Evolutionary conservation across 2,113 vertebrate species (phyloP).

Genomic region (Rattus rattus): DNA sequence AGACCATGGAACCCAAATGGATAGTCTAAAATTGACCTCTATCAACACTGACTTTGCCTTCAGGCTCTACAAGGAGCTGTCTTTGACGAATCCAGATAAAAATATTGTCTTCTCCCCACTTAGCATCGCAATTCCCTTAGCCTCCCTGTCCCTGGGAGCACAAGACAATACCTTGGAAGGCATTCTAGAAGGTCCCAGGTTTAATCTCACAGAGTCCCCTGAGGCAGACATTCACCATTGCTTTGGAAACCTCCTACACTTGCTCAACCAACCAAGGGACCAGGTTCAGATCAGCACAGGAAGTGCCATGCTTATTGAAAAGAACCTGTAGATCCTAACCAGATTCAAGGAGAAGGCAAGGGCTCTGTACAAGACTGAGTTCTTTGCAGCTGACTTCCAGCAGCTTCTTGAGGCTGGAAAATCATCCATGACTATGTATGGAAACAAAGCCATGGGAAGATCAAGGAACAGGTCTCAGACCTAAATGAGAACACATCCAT

Average conservation of each 20-base stretch:
- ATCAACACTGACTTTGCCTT: conserved; percentile 69
- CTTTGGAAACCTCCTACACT: conserved; percentile 83
- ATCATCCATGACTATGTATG: conserved; percentile 83
- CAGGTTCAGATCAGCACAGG: conserved; percentile 81
- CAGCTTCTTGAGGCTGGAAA: conserved; percentile 72
- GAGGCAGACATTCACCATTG: conserved; percentile 80
- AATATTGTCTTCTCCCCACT: conserved; percentile 90
- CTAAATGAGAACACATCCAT: not conserved
- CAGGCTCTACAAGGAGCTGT: conserved; percentile 41
- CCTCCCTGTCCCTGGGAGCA: conserved; percentile 79
- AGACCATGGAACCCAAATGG: accelerated
- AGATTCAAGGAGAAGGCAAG: conserved; percentile 18
- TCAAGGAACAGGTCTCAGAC: not conserved
- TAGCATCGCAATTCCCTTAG: conserved; percentile 85
- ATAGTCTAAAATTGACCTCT: conserved; percentile 69
- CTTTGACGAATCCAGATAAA: accelerated
- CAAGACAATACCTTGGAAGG: conserved; percentile 81
- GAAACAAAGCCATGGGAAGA: not conserved
- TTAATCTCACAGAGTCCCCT: conserved; percentile 65
- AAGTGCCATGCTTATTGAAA: conserved; percentile 78
- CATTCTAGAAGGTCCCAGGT: conserved; percentile 86
- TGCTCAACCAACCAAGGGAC: conserved; percentile 62
- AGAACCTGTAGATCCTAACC: conserved; percentile 70
- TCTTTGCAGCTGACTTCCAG: conserved; percentile 81
- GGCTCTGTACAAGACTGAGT: conserved; percentile 76